Evolutionary conservation across 1,140 invertebrate species (phyloP), one percentile per base, ranked within the genome.

Genomic region (Philopotamus ludificatus): DNA sequence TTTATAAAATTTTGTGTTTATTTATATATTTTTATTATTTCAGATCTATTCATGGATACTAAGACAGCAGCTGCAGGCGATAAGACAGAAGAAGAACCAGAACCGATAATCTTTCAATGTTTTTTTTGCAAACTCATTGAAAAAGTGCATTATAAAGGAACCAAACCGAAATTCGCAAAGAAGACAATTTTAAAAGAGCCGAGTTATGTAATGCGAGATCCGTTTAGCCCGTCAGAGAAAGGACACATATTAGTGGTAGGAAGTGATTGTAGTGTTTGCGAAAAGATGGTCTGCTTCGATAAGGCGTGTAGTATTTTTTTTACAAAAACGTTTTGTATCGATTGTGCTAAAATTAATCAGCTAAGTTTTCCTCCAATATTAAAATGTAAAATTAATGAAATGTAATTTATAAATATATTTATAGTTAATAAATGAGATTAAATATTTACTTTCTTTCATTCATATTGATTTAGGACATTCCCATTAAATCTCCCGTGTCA

Each of bases 121-220:
- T 71, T 69, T 16, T 71, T 74, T 51, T 93, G 91, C 74, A 73
- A 76, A 8, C 74, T 92, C 70, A 74, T 78, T 59, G 89, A 92
- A 76, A 78, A 82, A 49, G 90, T 85, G 63, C 83, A 91, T 65
- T 92, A 90, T 72, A 89, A 86, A 75, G 91, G 90, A 0, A 77
- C 73, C 3, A 81, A 81, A 68, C 88, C 90, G 42, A 86, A 88
- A 1, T 92, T 90, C 73, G 82, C 85, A 10, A 82, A 83, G 65
- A 82, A 81, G 60, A 73, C 82, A 34, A 74, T 87, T 7, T 86
- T 90, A 65, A 76, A 79, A 47, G 89, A 90, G 75, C 84, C 90
- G 9, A 86, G 84, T 65, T 95, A 89, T 75, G 75, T 93, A 0
- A 90, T 92, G 83, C 88, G 89, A 73, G 91, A 94, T 81, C 92